Percentiles rank a stretch among this genome's conserved stretches.
Conservation (phyloP, 1,140 invertebrate genomes). For the Parasteatoda tepidariorum region DNA sequence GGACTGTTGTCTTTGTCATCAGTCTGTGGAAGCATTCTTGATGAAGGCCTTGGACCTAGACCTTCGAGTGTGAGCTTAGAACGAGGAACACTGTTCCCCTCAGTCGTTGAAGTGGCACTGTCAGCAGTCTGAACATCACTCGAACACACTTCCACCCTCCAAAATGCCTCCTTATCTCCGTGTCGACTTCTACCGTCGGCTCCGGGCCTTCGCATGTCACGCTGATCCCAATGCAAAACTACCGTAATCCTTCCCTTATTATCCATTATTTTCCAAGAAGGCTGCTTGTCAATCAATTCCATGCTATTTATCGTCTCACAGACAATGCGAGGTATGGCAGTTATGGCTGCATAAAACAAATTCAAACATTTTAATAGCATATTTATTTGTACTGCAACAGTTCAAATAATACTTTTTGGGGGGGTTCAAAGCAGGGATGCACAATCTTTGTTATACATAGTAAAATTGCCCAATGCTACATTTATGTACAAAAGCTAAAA, state of each 20-base stretch:
- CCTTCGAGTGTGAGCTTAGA: conserved; percentile 63
- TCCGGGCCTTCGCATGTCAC: conserved; percentile 62
- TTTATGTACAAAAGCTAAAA: no score
- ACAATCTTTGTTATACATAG: no score
- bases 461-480: no score
- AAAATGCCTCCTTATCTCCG: conserved; percentile 46
- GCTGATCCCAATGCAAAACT: conserved; percentile 90
- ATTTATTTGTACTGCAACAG: no score
- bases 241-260: conserved; percentile 93
- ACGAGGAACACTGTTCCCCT: conserved; percentile 50
- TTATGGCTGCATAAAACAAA: conserved; percentile 76
- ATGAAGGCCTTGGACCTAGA: conserved; percentile 49
- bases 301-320: conserved; percentile 94
- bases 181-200: conserved; percentile 63
- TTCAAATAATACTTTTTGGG: background rate
- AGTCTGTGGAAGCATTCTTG: conserved; percentile 59
- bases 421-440: no score
- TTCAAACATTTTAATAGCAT: background rate
- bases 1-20: conserved; percentile 57
- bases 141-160: conserved; percentile 59
- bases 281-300: conserved; percentile 92
- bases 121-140: conserved; percentile 58
- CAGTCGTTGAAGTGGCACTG: conserved; percentile 46
- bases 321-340: conserved; percentile 94
- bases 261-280: conserved; percentile 97